phyloP scores from a whole-genome alignment of 2,888 invertebrate genomes.

The Nebria brevicollis region DNA sequence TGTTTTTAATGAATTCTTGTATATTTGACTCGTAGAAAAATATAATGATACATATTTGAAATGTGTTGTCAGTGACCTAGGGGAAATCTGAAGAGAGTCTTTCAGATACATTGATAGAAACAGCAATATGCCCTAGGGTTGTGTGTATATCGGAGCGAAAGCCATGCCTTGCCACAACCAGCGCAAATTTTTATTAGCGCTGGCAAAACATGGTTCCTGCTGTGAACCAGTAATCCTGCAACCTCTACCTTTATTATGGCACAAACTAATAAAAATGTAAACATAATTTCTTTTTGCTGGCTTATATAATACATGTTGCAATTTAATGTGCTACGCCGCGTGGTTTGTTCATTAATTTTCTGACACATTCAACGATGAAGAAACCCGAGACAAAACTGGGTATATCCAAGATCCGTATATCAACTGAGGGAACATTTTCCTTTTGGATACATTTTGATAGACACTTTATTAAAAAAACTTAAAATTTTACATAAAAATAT shows the following conservation, averaged over 20 bases:
- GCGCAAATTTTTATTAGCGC: neutral
- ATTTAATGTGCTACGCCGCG: neutral
- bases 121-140: neutral
- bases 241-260: neutral
- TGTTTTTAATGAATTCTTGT: neutral
- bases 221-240: neutral
- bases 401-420: no score
- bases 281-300: constrained; percentile 1
- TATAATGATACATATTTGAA: neutral
- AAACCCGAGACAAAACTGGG: neutral
- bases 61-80: neutral
- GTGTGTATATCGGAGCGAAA: neutral
- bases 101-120: neutral
- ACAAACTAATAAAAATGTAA: neutral
- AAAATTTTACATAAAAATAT: no score
- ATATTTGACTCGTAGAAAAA: neutral
- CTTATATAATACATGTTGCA: neutral
- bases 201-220: neutral
- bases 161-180: neutral
- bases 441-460: no score
- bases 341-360: neutral
- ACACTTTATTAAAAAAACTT: no score
- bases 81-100: neutral
- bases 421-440: no score
- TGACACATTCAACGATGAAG: neutral